phyloP scores from a whole-genome alignment of 2,113 vertebrate genomes.

The Arenaria interpres region DNA sequence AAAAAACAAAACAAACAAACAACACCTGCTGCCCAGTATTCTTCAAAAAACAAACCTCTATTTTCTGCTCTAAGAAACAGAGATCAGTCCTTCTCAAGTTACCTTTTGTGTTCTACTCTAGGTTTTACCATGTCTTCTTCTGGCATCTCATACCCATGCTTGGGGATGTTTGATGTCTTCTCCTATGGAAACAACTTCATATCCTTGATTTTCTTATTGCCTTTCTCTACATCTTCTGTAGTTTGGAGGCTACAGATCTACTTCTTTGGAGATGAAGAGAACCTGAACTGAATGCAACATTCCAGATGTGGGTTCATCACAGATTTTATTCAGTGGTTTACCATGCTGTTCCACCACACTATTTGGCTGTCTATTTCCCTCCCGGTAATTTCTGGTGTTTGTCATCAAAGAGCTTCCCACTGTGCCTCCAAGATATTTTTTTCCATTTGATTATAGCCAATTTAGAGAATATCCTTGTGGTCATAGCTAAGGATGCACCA shows the following conservation, averaged over 20 bases:
- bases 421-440: background rate
- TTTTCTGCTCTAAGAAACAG: background rate
- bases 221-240: background rate
- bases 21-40: background rate
- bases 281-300: background rate
- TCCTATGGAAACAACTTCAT: background rate
- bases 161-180: background rate
- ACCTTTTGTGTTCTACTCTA: background rate
- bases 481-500: background rate
- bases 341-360: background rate
- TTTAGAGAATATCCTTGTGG: background rate
- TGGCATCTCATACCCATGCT: background rate
- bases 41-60: too few species aligned
- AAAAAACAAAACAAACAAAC: too few species aligned
- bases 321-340: background rate
- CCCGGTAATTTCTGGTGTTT: background rate
- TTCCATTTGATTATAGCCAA: slow-evolving; percentile 2
- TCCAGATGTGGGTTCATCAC: background rate
- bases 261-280: background rate
- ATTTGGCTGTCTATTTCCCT: background rate
- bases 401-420: background rate
- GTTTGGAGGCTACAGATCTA: background rate
- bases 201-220: background rate
- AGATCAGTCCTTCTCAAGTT: background rate
- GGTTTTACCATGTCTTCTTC: background rate